Conservation (phyloP, 2,888 invertebrate genomes). For the Nomada hirtipes region DNA sequence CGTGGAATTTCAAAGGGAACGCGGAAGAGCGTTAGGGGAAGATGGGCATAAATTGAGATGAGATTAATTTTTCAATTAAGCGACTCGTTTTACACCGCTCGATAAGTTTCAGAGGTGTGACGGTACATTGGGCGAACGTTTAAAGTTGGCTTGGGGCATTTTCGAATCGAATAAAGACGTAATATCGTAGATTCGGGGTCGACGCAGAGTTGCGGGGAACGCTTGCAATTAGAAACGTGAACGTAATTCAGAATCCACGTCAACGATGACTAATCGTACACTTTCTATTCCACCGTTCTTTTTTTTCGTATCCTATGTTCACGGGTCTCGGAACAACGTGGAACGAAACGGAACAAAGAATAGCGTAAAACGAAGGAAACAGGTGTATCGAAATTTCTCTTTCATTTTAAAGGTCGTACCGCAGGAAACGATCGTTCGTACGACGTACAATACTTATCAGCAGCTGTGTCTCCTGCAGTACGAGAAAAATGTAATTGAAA, state of each 20-base stretch:
- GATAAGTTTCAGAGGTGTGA: too few relatives aligned
- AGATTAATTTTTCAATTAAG: not conserved
- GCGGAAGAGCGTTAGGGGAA: not conserved
- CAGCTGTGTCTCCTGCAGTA: not conserved
- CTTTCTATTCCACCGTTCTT: slow-evolving; percentile 63
- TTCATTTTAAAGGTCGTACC: not conserved
- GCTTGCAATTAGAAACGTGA: not conserved
- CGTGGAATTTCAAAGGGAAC: not conserved
- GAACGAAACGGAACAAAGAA: not conserved
- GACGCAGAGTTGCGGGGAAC: slow-evolving; percentile 5
- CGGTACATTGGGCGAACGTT: not conserved
- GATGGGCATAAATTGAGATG: not conserved
- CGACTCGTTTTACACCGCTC: too few relatives aligned
- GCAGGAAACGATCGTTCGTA: not conserved
- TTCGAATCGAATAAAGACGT: too few relatives aligned
- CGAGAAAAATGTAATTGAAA: not conserved
- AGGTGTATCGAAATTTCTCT: not conserved
- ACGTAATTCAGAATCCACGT: slow-evolving; percentile 49
- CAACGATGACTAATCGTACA: slow-evolving; percentile 68
- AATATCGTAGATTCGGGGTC: not conserved
- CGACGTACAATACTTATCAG: not conserved
- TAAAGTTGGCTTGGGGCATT: not conserved
- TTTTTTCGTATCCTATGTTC: slow-evolving; percentile 11
- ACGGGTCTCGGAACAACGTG: not conserved
- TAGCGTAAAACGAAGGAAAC: not conserved